These are phyloP conservation scores for Verasper variegatus DNA, from an alignment of 2,113 vertebrate genomes.

Conservation along the genomic window DNA sequence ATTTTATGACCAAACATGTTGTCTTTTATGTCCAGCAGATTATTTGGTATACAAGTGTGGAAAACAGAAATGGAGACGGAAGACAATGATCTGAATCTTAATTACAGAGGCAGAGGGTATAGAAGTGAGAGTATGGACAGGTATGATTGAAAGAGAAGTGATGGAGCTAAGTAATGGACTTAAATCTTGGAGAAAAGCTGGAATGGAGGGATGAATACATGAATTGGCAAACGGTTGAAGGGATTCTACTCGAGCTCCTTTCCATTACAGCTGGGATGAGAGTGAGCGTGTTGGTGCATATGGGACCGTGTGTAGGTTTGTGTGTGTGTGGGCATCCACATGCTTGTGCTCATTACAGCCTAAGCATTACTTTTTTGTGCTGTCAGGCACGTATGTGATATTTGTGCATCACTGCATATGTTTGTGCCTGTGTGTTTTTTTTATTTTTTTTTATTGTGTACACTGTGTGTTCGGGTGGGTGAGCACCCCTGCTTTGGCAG, in stretches of 20 bases:
- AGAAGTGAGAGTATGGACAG: background rate
- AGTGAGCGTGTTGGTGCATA: slow-evolving; percentile 40
- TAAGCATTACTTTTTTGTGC: slow-evolving; percentile 23
- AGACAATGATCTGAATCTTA: slow-evolving; percentile 27
- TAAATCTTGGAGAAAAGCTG: slow-evolving; percentile 4
- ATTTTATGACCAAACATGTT: slow-evolving; percentile 7
- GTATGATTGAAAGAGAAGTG: slow-evolving; percentile 9
- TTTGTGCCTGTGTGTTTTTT: slow-evolving; percentile 6
- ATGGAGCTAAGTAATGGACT: slow-evolving; percentile 20
- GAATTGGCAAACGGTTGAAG: slow-evolving; percentile 45
- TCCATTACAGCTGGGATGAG: slow-evolving; percentile 46
- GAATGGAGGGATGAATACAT: slow-evolving; percentile 46
- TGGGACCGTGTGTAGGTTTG: slow-evolving; percentile 11
- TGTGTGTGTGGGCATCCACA: slow-evolving; percentile 22
- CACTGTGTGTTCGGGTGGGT: slow-evolving; percentile 43
- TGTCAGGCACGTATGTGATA: slow-evolving; percentile 21
- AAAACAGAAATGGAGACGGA: background rate
- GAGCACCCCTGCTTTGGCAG: slow-evolving; percentile 57
- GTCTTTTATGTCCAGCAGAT: slow-evolving; percentile 12
- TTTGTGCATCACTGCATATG: background rate
- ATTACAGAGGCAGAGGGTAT: background rate
- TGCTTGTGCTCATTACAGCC: slow-evolving; percentile 35
- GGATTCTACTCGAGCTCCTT: slow-evolving; percentile 51
- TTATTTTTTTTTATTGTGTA: background rate
- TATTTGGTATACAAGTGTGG: background rate